A percentile compares a stretch with the other conserved stretches of the same genome.
These are phyloP conservation scores for Crotalus tigris DNA, from an alignment of 2,113 vertebrate genomes.

Conservation along the genomic window DNA sequence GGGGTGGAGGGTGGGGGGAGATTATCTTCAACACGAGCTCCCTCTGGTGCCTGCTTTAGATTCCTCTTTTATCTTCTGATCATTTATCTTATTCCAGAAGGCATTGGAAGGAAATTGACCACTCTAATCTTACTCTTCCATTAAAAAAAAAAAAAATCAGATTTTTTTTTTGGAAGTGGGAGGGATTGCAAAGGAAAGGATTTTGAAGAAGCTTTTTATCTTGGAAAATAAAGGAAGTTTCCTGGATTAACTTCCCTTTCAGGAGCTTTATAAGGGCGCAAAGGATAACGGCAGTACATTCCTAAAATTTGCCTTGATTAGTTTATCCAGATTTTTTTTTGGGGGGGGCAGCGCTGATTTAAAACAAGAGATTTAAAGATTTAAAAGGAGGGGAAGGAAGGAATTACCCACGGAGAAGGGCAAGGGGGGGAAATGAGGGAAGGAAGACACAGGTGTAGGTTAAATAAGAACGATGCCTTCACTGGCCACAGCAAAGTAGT, in stretches of 20 bases:
- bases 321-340: not conserved
- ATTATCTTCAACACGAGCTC: not conserved
- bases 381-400: not conserved
- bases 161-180: not conserved
- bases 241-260: not conserved
- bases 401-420: not conserved
- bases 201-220: not conserved
- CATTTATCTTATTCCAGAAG: not conserved
- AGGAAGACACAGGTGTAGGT: not conserved
- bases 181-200: not conserved
- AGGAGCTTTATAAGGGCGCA: not conserved
- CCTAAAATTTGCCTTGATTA: not conserved
- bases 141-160: not conserved
- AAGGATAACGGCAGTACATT: not conserved
- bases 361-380: not conserved
- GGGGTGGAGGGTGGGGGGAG: too few relatives aligned
- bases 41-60: conserved; percentile 6
- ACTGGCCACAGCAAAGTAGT: not conserved
- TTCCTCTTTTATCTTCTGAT: not conserved
- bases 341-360: not conserved
- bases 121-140: not conserved
- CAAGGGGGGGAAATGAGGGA: too few relatives aligned
- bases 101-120: not conserved
- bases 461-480: not conserved
- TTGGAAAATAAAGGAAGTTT: not conserved